Conservation (phyloP, 92 coral and sea anemone genomes). For the Anthopleura xanthogrammica region DNA sequence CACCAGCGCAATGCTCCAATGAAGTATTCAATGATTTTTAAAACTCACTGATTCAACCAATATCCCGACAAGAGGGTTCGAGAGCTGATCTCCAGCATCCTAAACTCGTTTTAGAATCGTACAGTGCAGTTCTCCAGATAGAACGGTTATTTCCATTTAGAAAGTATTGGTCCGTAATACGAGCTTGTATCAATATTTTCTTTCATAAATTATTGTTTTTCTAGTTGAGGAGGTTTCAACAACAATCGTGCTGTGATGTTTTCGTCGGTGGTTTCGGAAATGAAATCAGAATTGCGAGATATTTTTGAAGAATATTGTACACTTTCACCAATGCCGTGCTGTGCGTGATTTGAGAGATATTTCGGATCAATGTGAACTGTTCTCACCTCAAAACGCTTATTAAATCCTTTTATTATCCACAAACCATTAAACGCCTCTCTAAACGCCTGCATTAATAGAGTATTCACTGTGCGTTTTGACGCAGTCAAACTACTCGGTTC, state of each 20-base stretch:
- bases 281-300: not conserved
- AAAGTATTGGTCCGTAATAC: not conserved
- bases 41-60: not conserved
- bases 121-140: no score
- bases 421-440: conserved; percentile 77
- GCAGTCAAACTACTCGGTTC: conserved; percentile 31
- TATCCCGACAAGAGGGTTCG: not conserved
- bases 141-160: conserved; percentile 4
- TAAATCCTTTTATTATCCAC: conserved; percentile 53
- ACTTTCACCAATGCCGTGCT: not conserved
- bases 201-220: conserved; percentile 25
- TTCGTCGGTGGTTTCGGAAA: not conserved
- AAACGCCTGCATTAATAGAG: conserved; percentile 69
- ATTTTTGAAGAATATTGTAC: not conserved
- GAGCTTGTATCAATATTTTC: conserved; percentile 45
- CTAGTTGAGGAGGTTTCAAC: conserved; percentile 29
- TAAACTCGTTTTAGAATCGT: not conserved
- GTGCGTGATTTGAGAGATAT: not conserved
- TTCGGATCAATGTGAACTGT: not conserved
- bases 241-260: conserved; percentile 9
- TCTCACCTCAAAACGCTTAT: not conserved
- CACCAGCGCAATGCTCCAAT: not conserved
- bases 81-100: not conserved
- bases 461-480: conserved; percentile 52
- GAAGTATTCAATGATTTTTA: no score